Percentiles rank a stretch among this genome's conserved stretches.
phyloP scores from a whole-genome alignment of 2,113 vertebrate genomes.

The Peromyscus leucopus region DNA sequence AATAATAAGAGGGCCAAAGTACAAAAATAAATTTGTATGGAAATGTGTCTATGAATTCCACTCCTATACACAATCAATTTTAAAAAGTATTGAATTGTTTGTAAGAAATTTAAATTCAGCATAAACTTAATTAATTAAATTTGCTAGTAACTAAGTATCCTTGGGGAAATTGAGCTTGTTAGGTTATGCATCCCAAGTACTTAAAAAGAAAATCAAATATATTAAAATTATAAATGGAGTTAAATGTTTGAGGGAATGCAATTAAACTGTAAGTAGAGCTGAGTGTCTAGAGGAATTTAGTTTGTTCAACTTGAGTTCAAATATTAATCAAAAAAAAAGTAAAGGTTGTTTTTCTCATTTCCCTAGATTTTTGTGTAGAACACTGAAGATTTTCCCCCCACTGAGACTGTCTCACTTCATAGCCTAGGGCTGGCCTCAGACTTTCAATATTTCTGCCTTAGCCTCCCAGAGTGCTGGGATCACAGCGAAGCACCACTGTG shows the following conservation, averaged over 20 bases:
- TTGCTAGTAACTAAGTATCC: constrained; percentile 66
- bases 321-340: constrained; percentile 63
- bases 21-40: background rate
- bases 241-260: constrained; percentile 65
- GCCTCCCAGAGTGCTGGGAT: background rate
- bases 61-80: background rate
- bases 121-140: constrained; percentile 64
- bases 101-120: constrained; percentile 56
- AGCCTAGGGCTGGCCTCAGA: too few relatives aligned
- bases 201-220: constrained; percentile 74
- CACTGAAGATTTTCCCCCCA: constrained; percentile 5
- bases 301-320: constrained; percentile 58
- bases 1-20: background rate
- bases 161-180: constrained; percentile 62
- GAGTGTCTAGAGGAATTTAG: constrained; percentile 59
- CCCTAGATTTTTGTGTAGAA: constrained; percentile 50
- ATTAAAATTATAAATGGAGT: constrained; percentile 68
- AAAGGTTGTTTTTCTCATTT: constrained; percentile 63
- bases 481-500: background rate
- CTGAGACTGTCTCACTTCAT: background rate
- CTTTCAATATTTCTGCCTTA: background rate
- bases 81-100: constrained; percentile 46
- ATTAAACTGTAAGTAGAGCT: constrained; percentile 58
- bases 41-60: background rate
- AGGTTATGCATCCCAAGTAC: constrained; percentile 61